Evolutionary conservation across 2,113 vertebrate genomes (phyloP).

Genomic region (Recurvirostra avosetta): DNA sequence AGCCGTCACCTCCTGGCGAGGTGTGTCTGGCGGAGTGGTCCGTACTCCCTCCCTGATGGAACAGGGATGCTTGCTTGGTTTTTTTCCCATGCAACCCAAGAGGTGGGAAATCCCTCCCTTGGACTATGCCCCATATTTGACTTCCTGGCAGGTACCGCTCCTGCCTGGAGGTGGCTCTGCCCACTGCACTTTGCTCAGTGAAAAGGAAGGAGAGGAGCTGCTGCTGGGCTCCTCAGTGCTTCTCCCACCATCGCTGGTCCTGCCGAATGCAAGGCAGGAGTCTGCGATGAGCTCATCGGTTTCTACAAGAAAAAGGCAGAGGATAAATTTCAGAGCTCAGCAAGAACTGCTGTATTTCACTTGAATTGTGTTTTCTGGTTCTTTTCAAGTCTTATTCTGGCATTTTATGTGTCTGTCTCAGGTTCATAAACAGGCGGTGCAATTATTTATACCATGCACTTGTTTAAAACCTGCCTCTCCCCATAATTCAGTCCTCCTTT

Average conservation of each 20-base stretch:
- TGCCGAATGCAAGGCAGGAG: background rate
- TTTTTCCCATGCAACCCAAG: background rate
- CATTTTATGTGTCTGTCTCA: background rate
- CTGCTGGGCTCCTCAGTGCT: background rate
- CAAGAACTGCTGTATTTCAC: background rate
- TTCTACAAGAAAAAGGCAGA: background rate
- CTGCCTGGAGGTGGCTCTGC: background rate
- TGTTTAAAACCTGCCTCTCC: background rate
- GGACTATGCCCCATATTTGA: background rate
- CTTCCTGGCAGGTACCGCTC: background rate
- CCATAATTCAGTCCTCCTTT: background rate
- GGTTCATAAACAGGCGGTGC: background rate
- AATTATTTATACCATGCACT: background rate
- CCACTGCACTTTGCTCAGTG: fast-evolving
- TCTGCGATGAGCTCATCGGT: background rate
- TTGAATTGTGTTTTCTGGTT: background rate
- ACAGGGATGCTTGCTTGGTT: background rate
- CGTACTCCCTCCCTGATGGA: background rate
- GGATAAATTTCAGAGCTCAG: background rate
- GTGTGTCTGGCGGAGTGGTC: background rate
- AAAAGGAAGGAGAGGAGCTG: background rate
- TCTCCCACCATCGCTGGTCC: background rate
- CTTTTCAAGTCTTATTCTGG: background rate
- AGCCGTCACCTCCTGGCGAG: fast-evolving
- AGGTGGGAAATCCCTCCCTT: background rate